Conservation (phyloP, 2,888 invertebrate genomes). For the Napeogenes inachia region DNA sequence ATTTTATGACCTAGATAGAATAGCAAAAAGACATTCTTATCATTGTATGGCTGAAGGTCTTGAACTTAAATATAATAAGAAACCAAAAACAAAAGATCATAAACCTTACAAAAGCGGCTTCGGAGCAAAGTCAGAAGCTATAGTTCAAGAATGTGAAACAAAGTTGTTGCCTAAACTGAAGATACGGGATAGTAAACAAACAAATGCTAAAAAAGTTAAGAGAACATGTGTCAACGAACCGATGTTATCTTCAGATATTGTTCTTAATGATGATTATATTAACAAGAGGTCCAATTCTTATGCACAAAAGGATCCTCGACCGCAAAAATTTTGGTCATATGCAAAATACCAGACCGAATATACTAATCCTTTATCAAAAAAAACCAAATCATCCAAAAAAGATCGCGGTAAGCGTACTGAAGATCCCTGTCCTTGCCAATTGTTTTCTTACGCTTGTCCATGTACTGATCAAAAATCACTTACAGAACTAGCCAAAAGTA, state of each 20-base stretch:
- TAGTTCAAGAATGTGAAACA: slow-evolving; percentile 57
- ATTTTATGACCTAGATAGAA: slow-evolving; percentile 62
- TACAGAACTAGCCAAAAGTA: slow-evolving; percentile 32
- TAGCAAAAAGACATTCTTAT: slow-evolving; percentile 58
- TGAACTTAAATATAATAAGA: slow-evolving; percentile 33
- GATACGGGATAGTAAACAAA: slow-evolving; percentile 40
- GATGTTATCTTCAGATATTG: slow-evolving; percentile 52
- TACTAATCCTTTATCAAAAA: slow-evolving; percentile 47
- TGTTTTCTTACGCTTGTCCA: slow-evolving; percentile 61
- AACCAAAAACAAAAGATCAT: slow-evolving; percentile 36
- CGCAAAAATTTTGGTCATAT: slow-evolving; percentile 58
- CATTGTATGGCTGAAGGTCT: slow-evolving; percentile 44
- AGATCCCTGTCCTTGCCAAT: slow-evolving; percentile 60
- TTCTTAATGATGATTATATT: slow-evolving; percentile 43
- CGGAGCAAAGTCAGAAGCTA: slow-evolving; percentile 40
- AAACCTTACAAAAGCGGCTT: slow-evolving; percentile 36
- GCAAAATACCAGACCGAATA: slow-evolving; percentile 56
- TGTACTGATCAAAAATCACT: slow-evolving; percentile 42
- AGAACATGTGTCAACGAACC: slow-evolving; percentile 37
- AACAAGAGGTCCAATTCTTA: slow-evolving; percentile 30
- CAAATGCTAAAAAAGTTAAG: slow-evolving; percentile 41
- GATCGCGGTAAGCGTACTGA: slow-evolving; percentile 45
- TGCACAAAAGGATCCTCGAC: slow-evolving; percentile 36
- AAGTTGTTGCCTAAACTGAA: slow-evolving; percentile 45
- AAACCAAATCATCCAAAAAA: slow-evolving; percentile 48